Evolutionary conservation across 1,140 invertebrate species (phyloP).

Genomic region (Oryctes rhinoceros): DNA sequence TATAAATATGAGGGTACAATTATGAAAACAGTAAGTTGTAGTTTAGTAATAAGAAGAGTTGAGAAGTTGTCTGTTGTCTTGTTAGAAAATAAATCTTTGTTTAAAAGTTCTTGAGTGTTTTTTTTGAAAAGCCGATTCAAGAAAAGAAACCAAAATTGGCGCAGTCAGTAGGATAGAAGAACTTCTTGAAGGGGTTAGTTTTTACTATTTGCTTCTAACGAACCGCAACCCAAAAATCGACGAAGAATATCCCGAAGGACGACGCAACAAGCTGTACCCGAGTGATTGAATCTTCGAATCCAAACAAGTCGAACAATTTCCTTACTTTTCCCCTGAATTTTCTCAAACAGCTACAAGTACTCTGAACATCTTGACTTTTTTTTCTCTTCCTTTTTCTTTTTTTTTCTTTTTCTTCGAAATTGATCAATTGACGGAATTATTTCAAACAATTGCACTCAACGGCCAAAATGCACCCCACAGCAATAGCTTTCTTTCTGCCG

Average conservation of each 20-base stretch:
- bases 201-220: slow-evolving; percentile 23
- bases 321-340: neutral
- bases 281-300: neutral
- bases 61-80: too few species aligned
- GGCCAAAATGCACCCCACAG: neutral
- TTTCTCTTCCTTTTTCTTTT: too few species aligned
- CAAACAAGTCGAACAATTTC: slow-evolving; percentile 1
- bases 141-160: neutral
- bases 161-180: slow-evolving; percentile 28
- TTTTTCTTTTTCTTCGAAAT: neutral
- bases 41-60: too few species aligned
- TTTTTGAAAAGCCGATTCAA: too few species aligned
- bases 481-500: neutral
- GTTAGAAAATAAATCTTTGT: too few species aligned
- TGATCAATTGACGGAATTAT: neutral
- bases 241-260: slow-evolving; percentile 11
- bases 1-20: too few species aligned
- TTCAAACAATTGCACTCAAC: slow-evolving; percentile 13
- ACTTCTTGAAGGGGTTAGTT: slow-evolving; percentile 12
- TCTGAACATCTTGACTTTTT: neutral
- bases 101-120: too few species aligned
- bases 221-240: neutral
- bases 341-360: slow-evolving; percentile 1
- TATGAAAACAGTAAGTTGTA: too few species aligned
- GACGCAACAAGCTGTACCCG: neutral